Evolutionary conservation across 2,113 vertebrate genomes (phyloP), one percentile per base, ranked within the genome.

Genomic region (Archocentrus centrarchus): DNA sequence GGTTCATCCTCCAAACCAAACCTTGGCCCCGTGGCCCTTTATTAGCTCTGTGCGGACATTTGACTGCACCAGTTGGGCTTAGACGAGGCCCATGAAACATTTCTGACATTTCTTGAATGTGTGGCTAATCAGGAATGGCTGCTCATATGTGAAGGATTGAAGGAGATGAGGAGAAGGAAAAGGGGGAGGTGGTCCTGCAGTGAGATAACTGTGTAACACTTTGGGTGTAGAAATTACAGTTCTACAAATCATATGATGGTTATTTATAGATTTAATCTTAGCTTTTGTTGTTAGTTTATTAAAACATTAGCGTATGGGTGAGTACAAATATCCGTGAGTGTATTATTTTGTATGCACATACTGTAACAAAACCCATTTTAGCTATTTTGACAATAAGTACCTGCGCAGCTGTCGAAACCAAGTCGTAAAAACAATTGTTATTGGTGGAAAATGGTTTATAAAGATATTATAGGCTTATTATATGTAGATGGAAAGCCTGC

Each of bases 71-170:
- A 32, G 75, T 77, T 22, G 79, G 84, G 84, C 75, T 18, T 50
- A 87, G 86, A 91, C 83, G 41, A 82, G 88, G 64, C 24, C 76
- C 89, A 85, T 90, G 88, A 95, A 94, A 91, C 91, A 94, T 94
- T 93, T 93, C 85, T 93, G 91, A 95, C 93, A 94, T 95, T 90
- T 89, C 90, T 92, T 79, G 37, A 93, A 94, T 93, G 91, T 93
- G 93, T 94, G 88, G 85, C 91, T 87, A 94, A 95, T 95, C 92
- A 86, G 92, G 94, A 95, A 94, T 91, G 92, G 82, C 85, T 81
- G 88, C 82, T 93, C 88, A 90, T 88, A 85, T 92, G 88, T 84
- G 75, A 39, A 85, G 63, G 63, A 84, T 77, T 35, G 70, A 60
- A 75, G 76, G 86, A 39, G 70, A 57, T 5, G 27, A 41, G 75